Evolutionary conservation across 2,113 vertebrate genomes (phyloP), one percentile per base, ranked within the genome.

Genomic region (Diadophis punctatus): DNA sequence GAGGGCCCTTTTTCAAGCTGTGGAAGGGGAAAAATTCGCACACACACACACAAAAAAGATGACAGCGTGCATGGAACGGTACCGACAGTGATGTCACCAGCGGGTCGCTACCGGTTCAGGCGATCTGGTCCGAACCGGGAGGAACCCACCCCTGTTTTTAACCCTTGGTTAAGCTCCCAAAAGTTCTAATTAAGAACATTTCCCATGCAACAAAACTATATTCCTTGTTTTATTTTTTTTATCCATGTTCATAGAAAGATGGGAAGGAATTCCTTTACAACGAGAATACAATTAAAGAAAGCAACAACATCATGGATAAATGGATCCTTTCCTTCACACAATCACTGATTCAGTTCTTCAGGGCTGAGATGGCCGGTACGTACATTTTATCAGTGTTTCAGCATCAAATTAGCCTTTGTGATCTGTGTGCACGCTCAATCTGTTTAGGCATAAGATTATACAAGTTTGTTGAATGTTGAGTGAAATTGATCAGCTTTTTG

Each of bases 291-390:
- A 96, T 96, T 58, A 98, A 97, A 96, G 96, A 97, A 94, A 99
- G 98, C 92, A 96, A 96, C 96, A 99, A 99, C 97, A 98, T 99
- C 96, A 99, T 99, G 97, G 99, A 99, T 97, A 98, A 98, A 92
- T 99, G 99, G 99, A 97, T 99, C 95, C 97, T 99, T 96, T 99
- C 99, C 49, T 99, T 99, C 96, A 99, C 99, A 9, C 99, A 99
- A 63, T 99, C 99, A 0, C 99, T 99, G 86, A 96, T 99, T 95
- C 98, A 98, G 93, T 99, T 99, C 97, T 98, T 99, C 95, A 98
- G 98, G 96, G 97, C 97, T 3, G 99, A 99, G 97, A 99, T 99
- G 99, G 97, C 98, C 46, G 98, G 99, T 99, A 93, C 93, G 98
- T 91, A 25, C 25, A 0, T 63, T 23, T 89, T 85, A 3, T 53